These are phyloP conservation scores for Schizotus pectinicornis DNA, from an alignment of 2,888 invertebrate species.

Conservation along the genomic window DNA sequence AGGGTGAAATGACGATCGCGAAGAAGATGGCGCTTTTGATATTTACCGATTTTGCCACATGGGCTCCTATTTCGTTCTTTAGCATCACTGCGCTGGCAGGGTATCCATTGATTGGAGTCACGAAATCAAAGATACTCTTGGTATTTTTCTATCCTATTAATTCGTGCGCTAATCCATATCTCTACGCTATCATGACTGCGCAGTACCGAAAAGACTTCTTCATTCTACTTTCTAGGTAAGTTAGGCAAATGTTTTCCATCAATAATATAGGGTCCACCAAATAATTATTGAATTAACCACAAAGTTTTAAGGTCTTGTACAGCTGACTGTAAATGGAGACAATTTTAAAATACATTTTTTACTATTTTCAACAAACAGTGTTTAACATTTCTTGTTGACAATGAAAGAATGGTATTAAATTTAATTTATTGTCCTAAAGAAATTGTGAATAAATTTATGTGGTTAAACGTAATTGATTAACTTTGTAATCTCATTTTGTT, in stretches of 20 bases:
- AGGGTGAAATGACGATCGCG: slow-evolving; percentile 77
- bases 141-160: slow-evolving; percentile 93
- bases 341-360: too few species aligned
- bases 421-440: neutral
- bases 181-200: slow-evolving; percentile 88
- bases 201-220: slow-evolving; percentile 82
- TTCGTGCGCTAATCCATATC: slow-evolving; percentile 90
- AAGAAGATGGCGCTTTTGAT: slow-evolving; percentile 90
- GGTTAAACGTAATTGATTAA: neutral
- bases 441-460: neutral
- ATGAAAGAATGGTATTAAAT: too few species aligned
- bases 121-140: slow-evolving; percentile 78
- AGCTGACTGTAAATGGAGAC: too few species aligned
- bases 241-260: slow-evolving; percentile 52
- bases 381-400: too few species aligned
- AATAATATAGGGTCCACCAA: neutral
- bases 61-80: slow-evolving; percentile 90
- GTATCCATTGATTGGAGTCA: slow-evolving; percentile 81
- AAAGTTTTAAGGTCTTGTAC: neutral
- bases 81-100: slow-evolving; percentile 86
- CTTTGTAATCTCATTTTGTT: neutral
- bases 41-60: slow-evolving; percentile 83
- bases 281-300: neutral
- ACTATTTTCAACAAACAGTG: too few species aligned
- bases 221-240: slow-evolving; percentile 69